These are phyloP conservation scores for Bungarus multicinctus DNA, from an alignment of 2,113 vertebrate genomes.

Conservation along the genomic window DNA sequence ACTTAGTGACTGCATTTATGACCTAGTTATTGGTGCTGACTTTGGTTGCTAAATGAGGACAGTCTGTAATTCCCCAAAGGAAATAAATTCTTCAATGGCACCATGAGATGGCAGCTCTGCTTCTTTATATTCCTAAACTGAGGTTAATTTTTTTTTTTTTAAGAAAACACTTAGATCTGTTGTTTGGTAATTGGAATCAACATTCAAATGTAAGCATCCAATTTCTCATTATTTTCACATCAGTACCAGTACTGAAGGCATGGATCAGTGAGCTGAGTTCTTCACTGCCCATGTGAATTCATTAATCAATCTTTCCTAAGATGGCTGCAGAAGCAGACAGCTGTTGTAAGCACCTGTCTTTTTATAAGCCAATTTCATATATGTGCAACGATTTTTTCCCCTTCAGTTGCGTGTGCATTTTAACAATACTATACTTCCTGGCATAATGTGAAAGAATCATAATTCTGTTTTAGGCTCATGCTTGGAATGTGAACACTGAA, in stretches of 20 bases:
- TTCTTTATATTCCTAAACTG: slow-evolving; percentile 59
- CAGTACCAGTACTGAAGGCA: slow-evolving; percentile 79
- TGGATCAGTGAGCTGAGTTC: slow-evolving; percentile 79
- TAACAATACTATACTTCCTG: slow-evolving; percentile 35
- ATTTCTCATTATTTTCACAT: slow-evolving; percentile 87
- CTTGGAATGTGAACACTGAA: neutral
- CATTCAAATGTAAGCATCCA: slow-evolving; percentile 83
- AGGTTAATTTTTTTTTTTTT: slow-evolving; percentile 70
- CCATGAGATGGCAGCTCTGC: slow-evolving; percentile 19
- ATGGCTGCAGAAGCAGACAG: slow-evolving; percentile 74
- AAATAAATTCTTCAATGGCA: slow-evolving; percentile 19
- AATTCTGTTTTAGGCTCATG: neutral
- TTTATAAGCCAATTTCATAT: slow-evolving; percentile 46
- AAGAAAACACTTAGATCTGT: slow-evolving; percentile 67
- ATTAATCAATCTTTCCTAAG: slow-evolving; percentile 82
- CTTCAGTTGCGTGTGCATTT: slow-evolving; percentile 29
- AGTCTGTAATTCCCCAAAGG: slow-evolving; percentile 18
- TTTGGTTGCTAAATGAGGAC: neutral
- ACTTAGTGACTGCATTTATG: neutral
- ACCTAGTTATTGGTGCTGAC: neutral
- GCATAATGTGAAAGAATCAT: slow-evolving; percentile 22
- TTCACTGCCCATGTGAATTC: slow-evolving; percentile 81
- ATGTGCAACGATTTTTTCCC: slow-evolving; percentile 19
- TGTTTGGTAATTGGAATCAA: slow-evolving; percentile 84
- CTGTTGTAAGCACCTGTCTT: slow-evolving; percentile 77